Evolutionary conservation across 2,888 invertebrate genomes (phyloP).

Genomic region (Cataglyphis livida): DNA sequence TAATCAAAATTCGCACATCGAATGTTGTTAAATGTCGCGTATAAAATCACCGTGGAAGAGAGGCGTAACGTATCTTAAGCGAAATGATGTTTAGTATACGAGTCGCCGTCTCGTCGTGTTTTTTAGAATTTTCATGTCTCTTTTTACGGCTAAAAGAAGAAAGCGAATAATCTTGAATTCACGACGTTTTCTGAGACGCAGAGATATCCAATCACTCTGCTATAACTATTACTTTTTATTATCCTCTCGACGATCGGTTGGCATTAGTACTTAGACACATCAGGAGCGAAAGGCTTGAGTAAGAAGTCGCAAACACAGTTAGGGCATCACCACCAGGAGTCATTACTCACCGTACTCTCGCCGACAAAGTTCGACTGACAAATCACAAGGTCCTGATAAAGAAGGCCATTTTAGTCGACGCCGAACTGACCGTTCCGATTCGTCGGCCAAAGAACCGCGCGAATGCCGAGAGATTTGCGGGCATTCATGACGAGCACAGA

Average conservation of each 20-base stretch:
- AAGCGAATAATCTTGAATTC: background rate
- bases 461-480: conserved; percentile 36
- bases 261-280: background rate
- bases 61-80: background rate
- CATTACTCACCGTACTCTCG: conserved; percentile 21
- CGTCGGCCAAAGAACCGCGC: conserved; percentile 12
- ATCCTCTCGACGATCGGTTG: background rate
- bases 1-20: background rate
- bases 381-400: conserved; percentile 44
- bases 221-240: background rate
- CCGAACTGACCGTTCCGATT: conserved; percentile 32
- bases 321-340: background rate
- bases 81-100: background rate
- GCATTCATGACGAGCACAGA: conserved; percentile 34
- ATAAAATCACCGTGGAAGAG: background rate
- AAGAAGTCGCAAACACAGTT: conserved; percentile 24
- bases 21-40: background rate
- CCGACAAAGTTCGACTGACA: conserved; percentile 37
- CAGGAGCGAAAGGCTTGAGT: background rate
- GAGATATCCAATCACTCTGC: background rate
- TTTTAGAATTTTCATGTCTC: background rate
- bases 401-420: conserved; percentile 17
- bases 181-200: background rate
- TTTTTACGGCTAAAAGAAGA: background rate
- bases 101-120: background rate